Base-by-base conservation (phyloP, 1,140 invertebrate species). In the Macrotrachela quadricornifera region DNA sequence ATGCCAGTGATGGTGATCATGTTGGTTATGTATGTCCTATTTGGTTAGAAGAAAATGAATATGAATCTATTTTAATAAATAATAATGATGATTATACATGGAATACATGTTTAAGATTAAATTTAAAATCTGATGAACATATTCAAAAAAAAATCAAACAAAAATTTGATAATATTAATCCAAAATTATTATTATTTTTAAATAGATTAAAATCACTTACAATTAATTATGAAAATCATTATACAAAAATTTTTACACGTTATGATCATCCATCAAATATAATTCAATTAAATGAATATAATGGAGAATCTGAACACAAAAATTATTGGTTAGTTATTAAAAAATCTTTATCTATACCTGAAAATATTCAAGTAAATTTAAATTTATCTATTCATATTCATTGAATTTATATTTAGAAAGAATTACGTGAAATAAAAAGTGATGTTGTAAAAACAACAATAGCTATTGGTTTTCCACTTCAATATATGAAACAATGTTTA, bases 151-250 rank as follows among this genome's bases (percentile, higher is more conserved):
- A n/a, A 1, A 57, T 67, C 17, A 61, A 65, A 1, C 60, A 63
- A 10, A 57, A 64, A n/a, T 67, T 68, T 52, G 60, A 65, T 55
- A 64, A 68, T 54, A 63, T 68, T 37, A 63, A 65, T 37, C 66
- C 66, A 12, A 63, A 64, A 10, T 56, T 67, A 43, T 56, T 68
- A 17, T 55, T 68, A 6, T 68, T 68, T 54, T 51, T 68, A 36
- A 64, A 68, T 49, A 57, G 65, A 39, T 50, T 68, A 14, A 56
- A 59, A 39, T 43, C 64, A 14, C 39, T 53, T 11, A 37, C 37
- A 14, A 53, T 53, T 11, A 6, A 42, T 16, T 16, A 48, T n/a
- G 39, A 53, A 46, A 51, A 36, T 45, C n/a, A 21, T 10, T 30
- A 45, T 16, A 37, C n/a, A n/a, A n/a, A n/a, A 15, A 36, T 50